These are phyloP conservation scores for Maniola hyperantus DNA, from an alignment of 2,888 invertebrate species.

Conservation along the genomic window DNA sequence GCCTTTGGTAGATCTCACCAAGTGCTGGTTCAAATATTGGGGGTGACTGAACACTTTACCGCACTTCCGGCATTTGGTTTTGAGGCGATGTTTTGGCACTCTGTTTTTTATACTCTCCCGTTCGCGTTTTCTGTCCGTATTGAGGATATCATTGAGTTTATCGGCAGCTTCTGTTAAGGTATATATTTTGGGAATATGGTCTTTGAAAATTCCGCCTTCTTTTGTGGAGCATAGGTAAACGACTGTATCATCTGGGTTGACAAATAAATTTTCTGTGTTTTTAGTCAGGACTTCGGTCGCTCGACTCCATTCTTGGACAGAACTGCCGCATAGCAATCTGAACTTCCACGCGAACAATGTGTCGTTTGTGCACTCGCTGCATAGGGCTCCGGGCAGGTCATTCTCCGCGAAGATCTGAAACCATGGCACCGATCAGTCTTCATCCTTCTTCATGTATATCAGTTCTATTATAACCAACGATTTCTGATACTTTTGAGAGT, in stretches of 20 bases:
- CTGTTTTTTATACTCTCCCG: slow-evolving; percentile 24
- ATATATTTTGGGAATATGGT: slow-evolving; percentile 37
- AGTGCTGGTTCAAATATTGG: slow-evolving; percentile 56
- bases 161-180: slow-evolving; percentile 43
- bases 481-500: no score
- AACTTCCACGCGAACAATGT: slow-evolving; percentile 55
- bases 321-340: slow-evolving; percentile 54
- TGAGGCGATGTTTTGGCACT: slow-evolving; percentile 14
- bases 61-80: slow-evolving; percentile 54
- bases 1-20: slow-evolving; percentile 53
- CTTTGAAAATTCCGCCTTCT: slow-evolving; percentile 47
- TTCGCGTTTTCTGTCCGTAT: background rate
- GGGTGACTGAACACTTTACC: slow-evolving; percentile 52
- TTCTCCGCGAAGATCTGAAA: slow-evolving; percentile 70
- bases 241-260: slow-evolving; percentile 47
- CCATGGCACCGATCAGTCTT: slow-evolving; percentile 68
- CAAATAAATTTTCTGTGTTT: slow-evolving; percentile 39
- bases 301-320: slow-evolving; percentile 55
- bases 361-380: slow-evolving; percentile 58
- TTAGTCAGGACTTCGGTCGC: slow-evolving; percentile 47
- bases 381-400: slow-evolving; percentile 60
- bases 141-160: slow-evolving; percentile 43
- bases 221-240: slow-evolving; percentile 53
- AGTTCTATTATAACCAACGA: background rate
- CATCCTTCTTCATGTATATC: slow-evolving; percentile 44